These are phyloP conservation scores for Andricus grossulariae DNA, from an alignment of 1,140 invertebrate genomes.

Conservation along the genomic window DNA sequence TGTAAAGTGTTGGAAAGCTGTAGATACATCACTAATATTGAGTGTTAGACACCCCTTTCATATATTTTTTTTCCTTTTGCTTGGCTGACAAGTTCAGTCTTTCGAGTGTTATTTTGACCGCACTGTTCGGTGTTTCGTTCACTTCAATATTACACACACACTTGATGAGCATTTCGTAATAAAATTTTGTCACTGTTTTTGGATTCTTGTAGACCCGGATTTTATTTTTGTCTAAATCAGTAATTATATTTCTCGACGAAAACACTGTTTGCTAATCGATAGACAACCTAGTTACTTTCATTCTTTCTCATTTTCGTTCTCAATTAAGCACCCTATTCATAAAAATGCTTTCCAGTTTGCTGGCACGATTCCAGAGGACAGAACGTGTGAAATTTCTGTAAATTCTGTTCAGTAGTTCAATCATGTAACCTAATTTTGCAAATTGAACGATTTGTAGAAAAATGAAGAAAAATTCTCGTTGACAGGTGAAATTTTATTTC, in stretches of 20 bases:
- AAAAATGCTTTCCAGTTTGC: constrained; percentile 19
- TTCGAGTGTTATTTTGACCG: background rate
- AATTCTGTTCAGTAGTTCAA: constrained; percentile 22
- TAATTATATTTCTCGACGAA: constrained; percentile 22
- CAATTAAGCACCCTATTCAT: constrained; percentile 28
- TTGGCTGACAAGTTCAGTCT: background rate
- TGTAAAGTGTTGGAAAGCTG: constrained; percentile 3
- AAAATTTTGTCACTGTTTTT: background rate
- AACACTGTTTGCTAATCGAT: constrained; percentile 16
- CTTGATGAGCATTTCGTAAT: constrained; percentile 12
- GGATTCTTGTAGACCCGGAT: background rate
- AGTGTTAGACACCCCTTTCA: background rate
- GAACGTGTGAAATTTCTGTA: constrained; percentile 15
- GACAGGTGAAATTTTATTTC: constrained; percentile 4
- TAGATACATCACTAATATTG: background rate
- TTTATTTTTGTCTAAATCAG: background rate
- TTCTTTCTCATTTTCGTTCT: constrained; percentile 7
- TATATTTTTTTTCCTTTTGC: background rate
- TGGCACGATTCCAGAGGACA: constrained; percentile 23
- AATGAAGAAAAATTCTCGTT: constrained; percentile 4
- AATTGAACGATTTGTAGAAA: constrained; percentile 6
- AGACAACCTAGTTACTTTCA: constrained; percentile 6
- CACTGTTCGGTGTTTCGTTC: background rate
- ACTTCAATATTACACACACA: constrained; percentile 2
- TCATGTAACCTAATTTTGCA: background rate